phyloP scores from a whole-genome alignment of 2,888 invertebrate species.

The Bombyx huttoni region DNA sequence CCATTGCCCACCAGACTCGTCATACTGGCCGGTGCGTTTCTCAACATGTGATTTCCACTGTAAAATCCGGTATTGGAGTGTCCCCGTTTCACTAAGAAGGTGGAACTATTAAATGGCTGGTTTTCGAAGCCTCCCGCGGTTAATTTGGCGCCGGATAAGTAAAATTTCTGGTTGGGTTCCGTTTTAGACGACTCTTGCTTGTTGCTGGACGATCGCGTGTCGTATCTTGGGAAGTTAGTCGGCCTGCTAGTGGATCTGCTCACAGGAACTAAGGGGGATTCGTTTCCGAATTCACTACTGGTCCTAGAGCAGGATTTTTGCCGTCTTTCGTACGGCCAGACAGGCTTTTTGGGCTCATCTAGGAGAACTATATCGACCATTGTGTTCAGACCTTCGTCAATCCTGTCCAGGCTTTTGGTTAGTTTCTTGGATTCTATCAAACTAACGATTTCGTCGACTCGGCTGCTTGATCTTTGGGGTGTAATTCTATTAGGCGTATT shows the following conservation, averaged over 20 bases:
- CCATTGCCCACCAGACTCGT: constrained; percentile 59
- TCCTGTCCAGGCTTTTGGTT: constrained; percentile 84
- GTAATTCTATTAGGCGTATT: constrained; percentile 38
- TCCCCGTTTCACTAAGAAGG: constrained; percentile 75
- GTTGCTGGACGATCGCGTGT: constrained; percentile 32
- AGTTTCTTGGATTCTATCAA: constrained; percentile 74
- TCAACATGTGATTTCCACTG: constrained; percentile 67
- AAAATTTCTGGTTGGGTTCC: constrained; percentile 50
- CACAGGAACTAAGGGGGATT: constrained; percentile 47
- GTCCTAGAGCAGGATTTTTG: constrained; percentile 54
- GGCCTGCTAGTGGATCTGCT: constrained; percentile 39
- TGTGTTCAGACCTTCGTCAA: constrained; percentile 80
- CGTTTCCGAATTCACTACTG: constrained; percentile 48
- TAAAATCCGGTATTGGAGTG: constrained; percentile 77
- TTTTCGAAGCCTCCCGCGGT: constrained; percentile 45
- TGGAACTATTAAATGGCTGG: constrained; percentile 55
- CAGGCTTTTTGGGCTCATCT: constrained; percentile 59
- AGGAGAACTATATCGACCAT: constrained; percentile 81
- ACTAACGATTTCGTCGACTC: constrained; percentile 64
- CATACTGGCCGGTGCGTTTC: constrained; percentile 63
- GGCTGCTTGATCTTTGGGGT: constrained; percentile 39
- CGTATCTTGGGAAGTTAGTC: constrained; percentile 25
- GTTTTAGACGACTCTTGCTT: constrained; percentile 38
- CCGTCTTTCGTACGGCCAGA: constrained; percentile 54
- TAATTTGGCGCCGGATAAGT: constrained; percentile 39